Evolutionary conservation across 2,888 invertebrate species (phyloP), one percentile per base, ranked within the genome.

Genomic region (Sphaeridia pumilis): DNA sequence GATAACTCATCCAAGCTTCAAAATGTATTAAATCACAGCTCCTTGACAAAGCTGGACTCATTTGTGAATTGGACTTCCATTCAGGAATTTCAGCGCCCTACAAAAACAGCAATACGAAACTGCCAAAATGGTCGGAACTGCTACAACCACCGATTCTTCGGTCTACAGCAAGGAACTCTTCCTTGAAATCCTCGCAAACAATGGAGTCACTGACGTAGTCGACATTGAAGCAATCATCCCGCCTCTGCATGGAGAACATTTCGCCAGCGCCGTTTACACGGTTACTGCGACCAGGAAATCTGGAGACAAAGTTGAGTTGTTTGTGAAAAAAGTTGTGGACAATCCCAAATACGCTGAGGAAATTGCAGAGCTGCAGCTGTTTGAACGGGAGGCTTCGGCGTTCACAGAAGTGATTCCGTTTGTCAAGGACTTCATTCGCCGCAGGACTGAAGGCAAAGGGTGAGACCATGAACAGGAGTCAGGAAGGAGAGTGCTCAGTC

Each of bases 241-340:
- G 10, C 14, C 10, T 20, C 25, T 54, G 2, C 34, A 35, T 34
- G 54, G 49, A 10, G 54, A 49, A 5, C 44, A 54, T 38, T 45
- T 54, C 27, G 36, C 44, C 4, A 54, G 54, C 49, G 31, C 43
- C 10, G 49, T 48, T 38, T 48, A 47, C 25, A 49, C 42, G 36
- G 38, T 54, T 26, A 54, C 54, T 7, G 45, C 48, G 17, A 21
- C 42, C n/a, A 27, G 24, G 17, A 14, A 31, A 27, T 17, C 20
- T 17, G 54, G 45, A 2, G 35, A 38, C n/a, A 17, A 24, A n/a
- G 17, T 46, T 17, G 31, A 53, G 10, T 5, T 48, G 2, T 53
- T 53, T 35, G 24, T 31, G 10, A 54, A 54, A 25, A 24, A 34
- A 45, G 12, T 44, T 20, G 20, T 49, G 3, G 45, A 45, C 14